Evolutionary conservation across 2,888 invertebrate genomes (phyloP).

Genomic region (Scotopteryx bipunctaria): DNA sequence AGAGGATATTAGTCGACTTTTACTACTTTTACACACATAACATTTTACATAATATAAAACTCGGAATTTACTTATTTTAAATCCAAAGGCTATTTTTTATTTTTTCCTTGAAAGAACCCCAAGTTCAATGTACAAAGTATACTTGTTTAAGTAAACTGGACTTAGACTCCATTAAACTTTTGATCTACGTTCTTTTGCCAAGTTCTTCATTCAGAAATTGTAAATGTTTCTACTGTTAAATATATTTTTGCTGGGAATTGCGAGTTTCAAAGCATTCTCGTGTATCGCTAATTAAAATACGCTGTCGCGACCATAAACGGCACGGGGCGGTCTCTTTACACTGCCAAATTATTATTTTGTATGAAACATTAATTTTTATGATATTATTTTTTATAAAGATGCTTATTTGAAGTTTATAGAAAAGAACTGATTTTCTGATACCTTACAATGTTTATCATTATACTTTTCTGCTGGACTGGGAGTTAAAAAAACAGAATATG

Average conservation of each 20-base stretch:
- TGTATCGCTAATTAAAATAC: constrained; percentile 82
- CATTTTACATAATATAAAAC: no score
- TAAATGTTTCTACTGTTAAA: constrained; percentile 4
- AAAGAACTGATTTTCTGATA: neutral
- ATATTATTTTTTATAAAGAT: constrained; percentile 39
- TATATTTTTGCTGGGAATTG: constrained; percentile 9
- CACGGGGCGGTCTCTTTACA: constrained; percentile 54
- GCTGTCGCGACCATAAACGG: constrained; percentile 68
- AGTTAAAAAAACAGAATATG: no score
- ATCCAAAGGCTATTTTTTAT: no score
- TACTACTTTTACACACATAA: no score
- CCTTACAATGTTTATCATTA: no score
- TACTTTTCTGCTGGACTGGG: neutral
- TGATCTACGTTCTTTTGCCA: no score
- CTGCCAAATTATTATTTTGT: constrained; percentile 58
- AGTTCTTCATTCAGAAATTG: neutral
- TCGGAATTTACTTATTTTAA: no score
- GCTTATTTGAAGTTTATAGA: constrained; percentile 6
- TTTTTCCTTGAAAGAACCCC: no score
- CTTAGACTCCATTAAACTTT: no score
- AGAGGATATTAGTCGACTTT: no score
- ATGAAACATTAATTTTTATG: constrained; percentile 64
- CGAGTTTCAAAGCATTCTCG: constrained; percentile 77
- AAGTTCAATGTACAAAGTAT: no score
- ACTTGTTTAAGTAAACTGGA: no score